Percentiles rank a stretch among this genome's conserved stretches.
Evolutionary conservation across 1,140 invertebrate species (phyloP).

Genomic region (Aporrectodea caliginosa): DNA sequence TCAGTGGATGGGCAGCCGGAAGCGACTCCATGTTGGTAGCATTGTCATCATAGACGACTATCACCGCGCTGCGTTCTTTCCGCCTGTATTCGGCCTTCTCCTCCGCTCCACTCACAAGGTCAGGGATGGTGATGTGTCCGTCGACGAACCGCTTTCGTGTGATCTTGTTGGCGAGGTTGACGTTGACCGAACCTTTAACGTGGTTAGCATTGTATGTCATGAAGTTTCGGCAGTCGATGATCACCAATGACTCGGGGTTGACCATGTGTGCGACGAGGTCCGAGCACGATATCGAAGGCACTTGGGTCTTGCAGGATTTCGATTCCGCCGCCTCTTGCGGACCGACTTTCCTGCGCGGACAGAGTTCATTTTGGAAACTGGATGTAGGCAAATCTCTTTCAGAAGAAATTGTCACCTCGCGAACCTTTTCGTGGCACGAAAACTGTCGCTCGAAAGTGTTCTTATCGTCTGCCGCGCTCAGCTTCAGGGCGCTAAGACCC

Average conservation of each 20-base stretch:
- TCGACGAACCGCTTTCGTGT: constrained; percentile 17
- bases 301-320: background rate
- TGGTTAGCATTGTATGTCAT: constrained; percentile 22
- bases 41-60: constrained; percentile 21
- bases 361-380: too few species aligned
- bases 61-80: background rate
- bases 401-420: background rate
- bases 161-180: background rate
- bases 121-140: background rate
- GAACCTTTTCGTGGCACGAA: background rate
- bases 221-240: constrained; percentile 18
- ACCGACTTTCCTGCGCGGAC: too few species aligned
- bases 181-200: constrained; percentile 2
- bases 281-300: background rate
- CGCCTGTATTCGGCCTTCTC: background rate
- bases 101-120: constrained; percentile 4
- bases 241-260: background rate
- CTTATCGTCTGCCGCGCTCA: background rate
- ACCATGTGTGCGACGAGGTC: background rate
- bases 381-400: background rate
- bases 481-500: background rate
- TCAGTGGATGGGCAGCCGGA: background rate
- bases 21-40: background rate
- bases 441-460: background rate
- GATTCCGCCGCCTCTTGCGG: too few species aligned